Conservation (phyloP, 2,888 invertebrate species). For the Vannuccia rotundouncinata region DNA sequence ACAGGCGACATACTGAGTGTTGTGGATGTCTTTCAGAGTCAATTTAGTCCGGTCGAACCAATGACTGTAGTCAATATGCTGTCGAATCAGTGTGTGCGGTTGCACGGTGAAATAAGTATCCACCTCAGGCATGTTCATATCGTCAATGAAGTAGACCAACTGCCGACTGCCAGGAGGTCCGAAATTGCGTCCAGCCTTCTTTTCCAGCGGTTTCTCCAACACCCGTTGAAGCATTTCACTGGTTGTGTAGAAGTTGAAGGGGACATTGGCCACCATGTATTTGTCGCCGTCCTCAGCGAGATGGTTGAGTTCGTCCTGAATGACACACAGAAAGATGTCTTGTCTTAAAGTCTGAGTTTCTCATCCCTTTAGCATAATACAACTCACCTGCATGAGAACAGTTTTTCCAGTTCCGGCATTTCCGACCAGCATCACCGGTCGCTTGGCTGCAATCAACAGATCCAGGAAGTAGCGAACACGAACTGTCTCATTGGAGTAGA, state of each 20-base stretch:
- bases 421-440: constrained; percentile 89
- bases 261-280: constrained; percentile 82
- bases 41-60: constrained; percentile 90
- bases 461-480: constrained; percentile 80
- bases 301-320: constrained; percentile 66
- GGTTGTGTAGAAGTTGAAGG: constrained; percentile 90
- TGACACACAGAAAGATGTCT: too few relatives aligned
- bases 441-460: constrained; percentile 74
- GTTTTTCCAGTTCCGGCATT: constrained; percentile 89
- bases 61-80: constrained; percentile 88
- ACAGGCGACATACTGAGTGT: constrained; percentile 92
- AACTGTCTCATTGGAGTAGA: constrained; percentile 86
- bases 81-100: constrained; percentile 86
- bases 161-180: constrained; percentile 90
- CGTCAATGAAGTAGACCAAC: constrained; percentile 86
- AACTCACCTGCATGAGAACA: constrained; percentile 67
- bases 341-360: not conserved
- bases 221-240: constrained; percentile 67
- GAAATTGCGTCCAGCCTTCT: constrained; percentile 88
- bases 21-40: constrained; percentile 84
- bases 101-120: constrained; percentile 90
- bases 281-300: constrained; percentile 64
- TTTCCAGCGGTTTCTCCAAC: constrained; percentile 85
- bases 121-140: constrained; percentile 95
- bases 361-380: not conserved